Evolutionary conservation across 2,113 vertebrate species (phyloP), one percentile per base, ranked within the genome.

Genomic region (Clarias magur): DNA sequence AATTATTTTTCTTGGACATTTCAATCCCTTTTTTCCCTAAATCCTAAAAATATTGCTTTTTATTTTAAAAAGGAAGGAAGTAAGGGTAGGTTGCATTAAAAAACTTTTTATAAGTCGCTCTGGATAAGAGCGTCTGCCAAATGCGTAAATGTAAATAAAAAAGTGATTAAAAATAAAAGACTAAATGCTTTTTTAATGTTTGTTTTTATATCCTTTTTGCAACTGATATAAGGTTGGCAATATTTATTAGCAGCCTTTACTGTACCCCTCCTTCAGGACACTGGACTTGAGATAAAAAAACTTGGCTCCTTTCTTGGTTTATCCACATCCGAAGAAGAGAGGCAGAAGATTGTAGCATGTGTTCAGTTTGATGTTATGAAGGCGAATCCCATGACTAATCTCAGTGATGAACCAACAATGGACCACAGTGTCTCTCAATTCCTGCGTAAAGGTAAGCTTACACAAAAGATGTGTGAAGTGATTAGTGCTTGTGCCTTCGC

Each of bases 361-460:
- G 94, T 90, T 0, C 94, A 93, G 56, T 97, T 97, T 88, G 90
- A 94, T 62, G 92, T 92, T 9, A 96, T 96, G 95, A 97, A 94
- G 88, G 89, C 94, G n/a, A 96, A 96, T 89, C 93, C 93, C 54
- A 88, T 91, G 48, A 75, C 93, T 85, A 96, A 96, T 90, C 96
- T 93, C 0, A 93, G 91, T n/a, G 94, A 92, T 0, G 0, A 72
- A 0, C 0, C 0, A 4, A 0, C 88, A 0, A 91, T 95, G 92
- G 89, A 95, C n/a, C n/a, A n/a, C 84, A 90, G 91, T 0, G 88
- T 95, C 82, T 95, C 94, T 73, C 92, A 93, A 19, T 95, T 95
- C 88, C 93, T 95, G 92, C 93, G 95, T 34, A 95, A 95, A 94
- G 95, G 94, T 95, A 62, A 30, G 83, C 76, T 65, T 68, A 27